A percentile compares a stretch with the other conserved stretches of the same genome.
Evolutionary conservation across 2,797 vertebrate species (phyloP).

Genomic region (Pachyuromys duprasi): DNA sequence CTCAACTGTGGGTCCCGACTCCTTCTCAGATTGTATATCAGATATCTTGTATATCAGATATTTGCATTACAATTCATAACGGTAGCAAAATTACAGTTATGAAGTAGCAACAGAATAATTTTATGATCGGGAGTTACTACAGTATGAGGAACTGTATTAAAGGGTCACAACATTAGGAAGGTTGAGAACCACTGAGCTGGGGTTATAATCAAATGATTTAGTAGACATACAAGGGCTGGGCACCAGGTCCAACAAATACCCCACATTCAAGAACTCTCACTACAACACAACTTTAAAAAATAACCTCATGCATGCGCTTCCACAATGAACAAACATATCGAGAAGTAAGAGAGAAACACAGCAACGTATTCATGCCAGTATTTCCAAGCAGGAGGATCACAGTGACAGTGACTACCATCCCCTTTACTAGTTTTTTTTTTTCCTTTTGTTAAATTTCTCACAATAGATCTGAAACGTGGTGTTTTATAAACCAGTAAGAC

Average conservation of each 20-base stretch:
- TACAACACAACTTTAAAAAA: background rate
- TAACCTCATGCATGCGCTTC: background rate
- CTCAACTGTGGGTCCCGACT: background rate
- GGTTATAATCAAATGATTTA: slow-evolving; percentile 36
- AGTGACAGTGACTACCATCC: background rate
- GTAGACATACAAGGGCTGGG: background rate
- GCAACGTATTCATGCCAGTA: background rate
- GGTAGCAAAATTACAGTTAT: background rate
- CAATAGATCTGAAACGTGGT: background rate
- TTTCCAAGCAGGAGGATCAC: background rate
- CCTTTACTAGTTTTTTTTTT: background rate
- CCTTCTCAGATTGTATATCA: background rate
- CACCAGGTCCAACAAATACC: background rate
- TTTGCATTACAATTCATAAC: background rate
- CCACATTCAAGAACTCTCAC: background rate
- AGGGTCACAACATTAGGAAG: background rate
- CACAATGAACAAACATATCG: background rate
- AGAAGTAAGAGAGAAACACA: slow-evolving; percentile 15
- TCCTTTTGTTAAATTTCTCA: slow-evolving; percentile 45
- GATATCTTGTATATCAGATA: background rate
- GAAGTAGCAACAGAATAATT: background rate
- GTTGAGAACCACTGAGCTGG: background rate
- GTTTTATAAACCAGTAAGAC: slow-evolving; percentile 1
- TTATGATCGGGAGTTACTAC: background rate
- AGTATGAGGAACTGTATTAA: background rate